Evolutionary conservation across 1,140 invertebrate species (phyloP), one percentile per base, ranked within the genome.

Genomic region (Trigoniulus corallinus): DNA sequence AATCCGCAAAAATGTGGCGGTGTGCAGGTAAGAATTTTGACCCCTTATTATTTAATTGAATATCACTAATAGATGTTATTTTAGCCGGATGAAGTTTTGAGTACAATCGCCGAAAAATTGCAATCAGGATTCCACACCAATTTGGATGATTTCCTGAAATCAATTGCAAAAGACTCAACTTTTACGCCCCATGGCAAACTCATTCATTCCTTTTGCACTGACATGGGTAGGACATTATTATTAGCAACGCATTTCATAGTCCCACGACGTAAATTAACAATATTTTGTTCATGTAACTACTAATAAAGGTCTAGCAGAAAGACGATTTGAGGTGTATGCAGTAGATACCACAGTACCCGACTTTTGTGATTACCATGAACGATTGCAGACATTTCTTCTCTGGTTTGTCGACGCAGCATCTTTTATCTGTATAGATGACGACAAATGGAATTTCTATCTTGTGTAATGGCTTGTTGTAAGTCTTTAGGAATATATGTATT

Each of bases 321-420:
- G 75, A 29, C 69, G 72, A 13, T 94, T 85, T 69, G 84, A 89
- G 68, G 75, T 94, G 12, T 93, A 85, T 59, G 76, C 75, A 58
- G 76, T 77, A 59, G 78, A 84, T 58, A 75, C 76, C 53, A 72
- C 69, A 15, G 72, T 72, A 40, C 75, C 77, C 22, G 77, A 80
- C 13, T 95, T 94, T 60, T 62, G 74, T 24, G 72, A 79, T 15
- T 95, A 83, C 64, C 86, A 94, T 62, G 68, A 79, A 56, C 74
- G 83, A 51, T 69, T 97, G 51, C 88, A 95, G 70, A 89, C 87
- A 3, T 92, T 96, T 62, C 70, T 96, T 12, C 65, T 96, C 48
- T 98, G 88, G 82, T 98, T 83, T 62, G 87, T 98, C 59, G 93
- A 97, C 74, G 91, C 86, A 3, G 84, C 84, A 12, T 84, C 78